Percentiles rank a stretch among this genome's conserved stretches.
Evolutionary conservation across 2,888 invertebrate genomes (phyloP).

Genomic region (Euproctis similis): DNA sequence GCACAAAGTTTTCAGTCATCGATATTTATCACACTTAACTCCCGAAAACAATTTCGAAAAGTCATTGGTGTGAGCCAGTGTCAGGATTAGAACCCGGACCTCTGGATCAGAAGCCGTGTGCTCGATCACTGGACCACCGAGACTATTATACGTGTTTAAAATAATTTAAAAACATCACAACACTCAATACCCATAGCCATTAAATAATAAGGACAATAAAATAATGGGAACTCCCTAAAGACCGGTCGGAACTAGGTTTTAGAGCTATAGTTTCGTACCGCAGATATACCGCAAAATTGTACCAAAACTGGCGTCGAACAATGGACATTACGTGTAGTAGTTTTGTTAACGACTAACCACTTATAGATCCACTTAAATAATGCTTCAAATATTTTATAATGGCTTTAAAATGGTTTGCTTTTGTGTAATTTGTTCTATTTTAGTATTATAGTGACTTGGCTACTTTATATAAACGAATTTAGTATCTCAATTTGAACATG

Average conservation of each 20-base stretch:
- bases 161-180: too few species aligned
- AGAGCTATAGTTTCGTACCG: slow-evolving; percentile 26
- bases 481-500: too few species aligned
- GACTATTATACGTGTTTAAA: too few species aligned
- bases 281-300: slow-evolving; percentile 52
- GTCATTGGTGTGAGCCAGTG: too few species aligned
- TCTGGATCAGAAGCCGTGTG: too few species aligned
- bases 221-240: slow-evolving; percentile 17
- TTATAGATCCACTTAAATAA: slow-evolving; percentile 40
- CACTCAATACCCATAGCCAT: not conserved
- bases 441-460: too few species aligned
- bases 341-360: slow-evolving; percentile 49
- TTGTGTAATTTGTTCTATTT: slow-evolving; percentile 1
- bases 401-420: slow-evolving; percentile 1
- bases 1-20: too few species aligned
- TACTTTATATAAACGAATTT: too few species aligned
- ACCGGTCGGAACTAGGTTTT: slow-evolving; percentile 17
- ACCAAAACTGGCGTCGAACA: slow-evolving; percentile 42
- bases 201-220: slow-evolving; percentile 17
- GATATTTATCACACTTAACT: too few species aligned
- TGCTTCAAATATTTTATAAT: slow-evolving; percentile 32
- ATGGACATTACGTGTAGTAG: slow-evolving; percentile 43
- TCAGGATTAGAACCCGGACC: too few species aligned
- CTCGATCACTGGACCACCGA: too few species aligned
- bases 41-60: too few species aligned